Evolutionary conservation across 1,140 invertebrate genomes (phyloP), one percentile per base, ranked within the genome.

Genomic region (Anoplolepis gracilipes): DNA sequence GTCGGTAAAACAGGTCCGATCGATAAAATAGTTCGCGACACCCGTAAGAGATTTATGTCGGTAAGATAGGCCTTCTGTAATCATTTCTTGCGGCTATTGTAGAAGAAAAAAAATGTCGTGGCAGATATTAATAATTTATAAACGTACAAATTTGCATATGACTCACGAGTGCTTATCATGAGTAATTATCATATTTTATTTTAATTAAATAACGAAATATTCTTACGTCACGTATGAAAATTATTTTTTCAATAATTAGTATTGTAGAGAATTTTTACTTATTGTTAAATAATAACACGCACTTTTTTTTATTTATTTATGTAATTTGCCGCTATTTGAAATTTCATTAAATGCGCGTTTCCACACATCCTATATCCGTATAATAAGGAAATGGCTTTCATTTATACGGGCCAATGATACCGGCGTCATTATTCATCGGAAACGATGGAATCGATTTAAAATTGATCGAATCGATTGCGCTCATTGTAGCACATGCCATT

Each of bases 371-470:
- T 61, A 25, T n/a, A n/a, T n/a, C n/a, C 3, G 1, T 13, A 11
- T 62, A 62, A 28, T 28, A 28, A 62, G 57, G 57, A 77, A 77
- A 77, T 62, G 36, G 25, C 36, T 77, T 62, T 62, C 73, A 77
- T 77, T 62, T 77, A 77, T 42, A 62, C 55, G 22, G 57, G 73
- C 36, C 59, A 77, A 77, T 62, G 75, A 64, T 39, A 77, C n/a
- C 25, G n/a, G n/a, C n/a, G 55, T n/a, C 7, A 25, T 61, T 30
- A 59, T 39, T 64, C 59, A 64, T 77, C 19, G 36, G 75, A 42
- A 77, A 64, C 59, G 59, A 33, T 46, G 39, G 61, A 36, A 49
- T 77, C 57, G 39, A 46, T 77, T 77, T 64, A 46, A 77, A 64
- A 64, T 77, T 64, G 75, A 77, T 77, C 59, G 59, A 3, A 64